A percentile compares a stretch with the other conserved stretches of the same genome.
phyloP scores from a whole-genome alignment of 1,140 invertebrate species.

The Euglossa dilemma region DNA sequence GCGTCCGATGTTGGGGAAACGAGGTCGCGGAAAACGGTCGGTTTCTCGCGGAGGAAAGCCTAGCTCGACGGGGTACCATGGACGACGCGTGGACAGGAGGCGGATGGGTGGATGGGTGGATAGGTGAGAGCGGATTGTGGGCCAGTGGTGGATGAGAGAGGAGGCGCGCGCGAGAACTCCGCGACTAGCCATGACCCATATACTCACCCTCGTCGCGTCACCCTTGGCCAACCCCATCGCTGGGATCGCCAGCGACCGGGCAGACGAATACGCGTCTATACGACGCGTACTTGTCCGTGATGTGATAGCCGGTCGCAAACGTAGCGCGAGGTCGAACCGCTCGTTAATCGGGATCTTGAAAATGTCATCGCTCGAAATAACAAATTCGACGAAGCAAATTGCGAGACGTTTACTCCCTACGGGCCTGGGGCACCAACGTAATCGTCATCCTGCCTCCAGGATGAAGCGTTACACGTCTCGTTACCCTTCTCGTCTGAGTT shows the following conservation, averaged over 20 bases:
- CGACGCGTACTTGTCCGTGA: neutral
- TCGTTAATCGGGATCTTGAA: slow-evolving; percentile 56
- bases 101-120: too few species aligned
- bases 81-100: too few species aligned
- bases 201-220: slow-evolving; percentile 42
- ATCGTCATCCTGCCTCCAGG: too few species aligned
- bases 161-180: neutral
- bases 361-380: slow-evolving; percentile 60
- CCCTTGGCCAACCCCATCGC: slow-evolving; percentile 46
- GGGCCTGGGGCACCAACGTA: neutral
- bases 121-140: neutral
- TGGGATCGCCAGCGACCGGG: slow-evolving; percentile 3
- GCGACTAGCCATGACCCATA: slow-evolving; percentile 65
- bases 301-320: slow-evolving; percentile 6
- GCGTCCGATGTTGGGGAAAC: too few species aligned
- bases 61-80: too few species aligned
- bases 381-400: slow-evolving; percentile 19
- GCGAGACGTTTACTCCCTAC: neutral
- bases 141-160: neutral
- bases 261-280: neutral
- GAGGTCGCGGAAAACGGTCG: too few species aligned
- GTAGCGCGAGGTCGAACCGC: slow-evolving; percentile 51
- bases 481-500: too few species aligned
- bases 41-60: too few species aligned
- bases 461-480: too few species aligned